These are phyloP conservation scores for Caenorhabditis imperialis DNA, from an alignment of 2,888 invertebrate genomes.

Conservation along the genomic window DNA sequence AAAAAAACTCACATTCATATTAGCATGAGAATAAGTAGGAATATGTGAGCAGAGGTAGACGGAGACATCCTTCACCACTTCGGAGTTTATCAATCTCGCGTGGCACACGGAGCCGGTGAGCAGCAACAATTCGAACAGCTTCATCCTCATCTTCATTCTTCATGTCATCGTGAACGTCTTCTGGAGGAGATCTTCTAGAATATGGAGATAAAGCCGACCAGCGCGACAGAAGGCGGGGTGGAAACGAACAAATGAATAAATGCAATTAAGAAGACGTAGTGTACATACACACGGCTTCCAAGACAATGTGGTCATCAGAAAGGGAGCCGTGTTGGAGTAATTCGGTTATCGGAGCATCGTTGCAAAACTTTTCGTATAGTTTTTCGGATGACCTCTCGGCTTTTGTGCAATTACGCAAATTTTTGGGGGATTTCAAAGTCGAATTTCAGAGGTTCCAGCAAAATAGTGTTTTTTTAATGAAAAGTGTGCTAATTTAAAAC, in stretches of 20 bases:
- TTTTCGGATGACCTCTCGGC: no score
- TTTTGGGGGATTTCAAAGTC: conserved; percentile 7
- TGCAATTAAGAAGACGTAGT: conserved; percentile 53
- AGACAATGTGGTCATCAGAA: conserved; percentile 38
- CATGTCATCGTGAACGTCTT: conserved; percentile 30
- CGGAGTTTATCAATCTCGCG: conserved; percentile 39
- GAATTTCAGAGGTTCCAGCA: conserved; percentile 8
- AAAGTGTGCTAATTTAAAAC: no score
- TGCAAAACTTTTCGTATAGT: conserved; percentile 3
- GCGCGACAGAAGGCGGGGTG: conserved; percentile 22
- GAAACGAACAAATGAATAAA: conserved; percentile 55
- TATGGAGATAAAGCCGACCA: conserved; percentile 51
- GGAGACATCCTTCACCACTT: conserved; percentile 48
- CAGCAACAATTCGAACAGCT: conserved; percentile 11
- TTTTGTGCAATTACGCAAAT: conserved; percentile 34
- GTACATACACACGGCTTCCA: conserved; percentile 30
- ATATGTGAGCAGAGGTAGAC: conserved; percentile 48
- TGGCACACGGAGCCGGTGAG: conserved; percentile 12
- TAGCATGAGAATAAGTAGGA: conserved; percentile 51
- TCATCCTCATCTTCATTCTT: no score
- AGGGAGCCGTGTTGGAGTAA: conserved; percentile 44
- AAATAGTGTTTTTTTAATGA: neutral
- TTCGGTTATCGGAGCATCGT: conserved; percentile 49
- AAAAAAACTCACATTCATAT: conserved; percentile 43
- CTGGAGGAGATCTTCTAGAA: conserved; percentile 44